phyloP scores from a whole-genome alignment of 2,888 invertebrate species.

The Eupithecia subfuscata region DNA sequence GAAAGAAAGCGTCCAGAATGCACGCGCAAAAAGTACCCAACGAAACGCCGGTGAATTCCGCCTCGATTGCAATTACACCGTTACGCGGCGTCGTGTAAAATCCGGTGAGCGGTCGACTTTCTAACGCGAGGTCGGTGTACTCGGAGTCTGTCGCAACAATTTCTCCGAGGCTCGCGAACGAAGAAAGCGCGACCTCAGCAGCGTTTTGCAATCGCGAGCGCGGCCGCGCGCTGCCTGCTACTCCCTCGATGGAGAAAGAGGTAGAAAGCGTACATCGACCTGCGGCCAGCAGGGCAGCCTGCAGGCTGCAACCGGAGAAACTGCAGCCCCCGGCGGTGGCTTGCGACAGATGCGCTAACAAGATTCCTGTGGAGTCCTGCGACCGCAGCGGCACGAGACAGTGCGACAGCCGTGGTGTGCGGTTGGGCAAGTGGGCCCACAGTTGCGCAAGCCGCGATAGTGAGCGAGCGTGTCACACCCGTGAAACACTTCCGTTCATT shows the following conservation, averaged over 20 bases:
- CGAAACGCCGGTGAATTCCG: slow-evolving; percentile 74
- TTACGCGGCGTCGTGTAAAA: slow-evolving; percentile 79
- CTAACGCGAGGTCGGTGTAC: slow-evolving; percentile 83
- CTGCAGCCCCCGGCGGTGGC: slow-evolving; percentile 54
- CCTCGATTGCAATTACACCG: slow-evolving; percentile 81
- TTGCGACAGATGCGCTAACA: slow-evolving; percentile 68
- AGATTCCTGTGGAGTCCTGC: slow-evolving; percentile 64
- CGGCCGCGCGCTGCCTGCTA: slow-evolving; percentile 36
- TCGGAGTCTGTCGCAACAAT: slow-evolving; percentile 81
- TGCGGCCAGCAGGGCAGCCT: slow-evolving; percentile 38
- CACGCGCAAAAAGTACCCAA: slow-evolving; percentile 78
- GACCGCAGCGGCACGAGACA: slow-evolving; percentile 59
- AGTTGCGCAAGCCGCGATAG: slow-evolving; percentile 79
- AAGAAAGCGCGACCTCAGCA: slow-evolving; percentile 83
- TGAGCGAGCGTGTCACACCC: slow-evolving; percentile 78
- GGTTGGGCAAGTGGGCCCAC: slow-evolving; percentile 73
- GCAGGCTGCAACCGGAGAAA: slow-evolving; percentile 50
- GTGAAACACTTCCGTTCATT: slow-evolving; percentile 84
- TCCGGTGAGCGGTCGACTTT: slow-evolving; percentile 83
- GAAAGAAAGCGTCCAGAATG: slow-evolving; percentile 82
- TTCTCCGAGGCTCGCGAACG: slow-evolving; percentile 82
- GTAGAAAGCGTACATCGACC: slow-evolving; percentile 77
- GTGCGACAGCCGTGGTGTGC: slow-evolving; percentile 56
- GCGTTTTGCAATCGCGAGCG: slow-evolving; percentile 79
- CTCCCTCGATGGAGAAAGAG: slow-evolving; percentile 65